Evolutionary conservation across 2,113 vertebrate genomes (phyloP), one percentile per base, ranked within the genome.

Genomic region (Pelvicachromis taeniatus): DNA sequence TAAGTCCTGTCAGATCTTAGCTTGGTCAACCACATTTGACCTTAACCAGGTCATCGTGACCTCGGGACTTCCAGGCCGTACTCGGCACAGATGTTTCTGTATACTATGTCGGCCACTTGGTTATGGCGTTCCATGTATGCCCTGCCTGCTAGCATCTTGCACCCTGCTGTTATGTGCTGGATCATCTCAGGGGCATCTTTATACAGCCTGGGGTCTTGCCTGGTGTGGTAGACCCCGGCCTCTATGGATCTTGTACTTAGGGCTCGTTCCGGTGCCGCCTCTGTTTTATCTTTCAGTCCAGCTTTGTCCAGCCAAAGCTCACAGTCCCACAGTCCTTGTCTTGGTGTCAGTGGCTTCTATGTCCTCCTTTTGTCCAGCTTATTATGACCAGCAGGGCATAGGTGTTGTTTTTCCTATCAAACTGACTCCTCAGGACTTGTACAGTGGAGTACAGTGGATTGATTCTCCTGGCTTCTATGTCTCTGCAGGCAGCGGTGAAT

Each of bases 371-470:
- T 38, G 59, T 6, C 33, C 17, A 63, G 10, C 33, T 63, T 63
- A 63, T 38, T 12, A 13, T 63, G 29, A 33, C 33, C 33, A 33
- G 33, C 33, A 33, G 31, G 33, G 33, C 33, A 6, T 33, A 33
- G 33, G 29, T 33, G 29, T 61, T 4, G 56, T 59, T 59, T 8
- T 59, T 59, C 9, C 4, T 29, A 33, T 33, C 29, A 1, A 59
- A 29, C 56, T 33, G 29, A 59, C 29, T 59, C 4, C 2, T 10
- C 3, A 0, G 56, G 9, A 59, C 0, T 33, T 59, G 0, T 0
- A 59, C 23, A 56, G 26, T 56, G 26, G 54, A 56, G 23, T 8
- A 56, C 23, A 3, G 54, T 12, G 0, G 54, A 56, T 56, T 56
- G 26, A 56, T 26, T 23, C 23, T 56, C 23, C 23, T 56, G 54